phyloP scores from a whole-genome alignment of 1,140 invertebrate genomes.

The Drosophila pandora region DNA sequence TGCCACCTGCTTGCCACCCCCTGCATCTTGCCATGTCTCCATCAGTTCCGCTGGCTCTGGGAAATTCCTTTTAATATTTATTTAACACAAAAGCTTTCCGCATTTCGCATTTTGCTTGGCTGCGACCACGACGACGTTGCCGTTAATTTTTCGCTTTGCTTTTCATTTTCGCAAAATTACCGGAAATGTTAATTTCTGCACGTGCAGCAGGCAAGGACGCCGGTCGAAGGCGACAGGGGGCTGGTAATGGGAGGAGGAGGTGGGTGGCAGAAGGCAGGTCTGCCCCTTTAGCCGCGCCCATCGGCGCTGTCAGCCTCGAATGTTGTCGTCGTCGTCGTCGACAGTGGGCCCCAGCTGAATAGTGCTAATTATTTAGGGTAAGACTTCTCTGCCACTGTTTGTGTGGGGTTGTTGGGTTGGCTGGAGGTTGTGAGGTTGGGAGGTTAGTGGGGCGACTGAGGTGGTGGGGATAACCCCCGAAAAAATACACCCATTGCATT shows the following conservation, averaged over 20 bases:
- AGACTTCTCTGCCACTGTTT: conserved; percentile 57
- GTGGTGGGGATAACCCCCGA: conserved; percentile 41
- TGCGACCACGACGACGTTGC: conserved; percentile 50
- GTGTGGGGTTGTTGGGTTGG: conserved; percentile 2
- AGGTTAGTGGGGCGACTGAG: not conserved
- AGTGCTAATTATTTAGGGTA: conserved; percentile 83
- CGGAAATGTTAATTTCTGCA: conserved; percentile 83
- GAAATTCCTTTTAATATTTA: conserved; percentile 81
- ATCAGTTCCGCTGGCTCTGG: conserved; percentile 47
- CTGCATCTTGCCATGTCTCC: conserved; percentile 7
- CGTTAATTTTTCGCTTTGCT: conserved; percentile 82
- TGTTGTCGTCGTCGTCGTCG: conserved; percentile 18
- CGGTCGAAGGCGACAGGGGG: conserved; percentile 9
- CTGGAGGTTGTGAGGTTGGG: not conserved
- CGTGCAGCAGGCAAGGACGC: conserved; percentile 64
- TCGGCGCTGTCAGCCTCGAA: conserved; percentile 41
- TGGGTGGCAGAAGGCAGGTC: conserved; percentile 39
- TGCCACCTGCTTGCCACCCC: not conserved
- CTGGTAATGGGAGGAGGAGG: conserved; percentile 11
- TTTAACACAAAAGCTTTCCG: conserved; percentile 82
- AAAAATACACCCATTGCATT: conserved; percentile 67
- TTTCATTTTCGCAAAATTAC: conserved; percentile 83
- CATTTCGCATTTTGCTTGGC: conserved; percentile 66
- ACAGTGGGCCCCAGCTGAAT: conserved; percentile 74
- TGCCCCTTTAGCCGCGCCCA: conserved; percentile 57